Evolutionary conservation across 2,888 invertebrate genomes (phyloP), one percentile per base, ranked within the genome.

Genomic region (Ecdyonurus torrentis): DNA sequence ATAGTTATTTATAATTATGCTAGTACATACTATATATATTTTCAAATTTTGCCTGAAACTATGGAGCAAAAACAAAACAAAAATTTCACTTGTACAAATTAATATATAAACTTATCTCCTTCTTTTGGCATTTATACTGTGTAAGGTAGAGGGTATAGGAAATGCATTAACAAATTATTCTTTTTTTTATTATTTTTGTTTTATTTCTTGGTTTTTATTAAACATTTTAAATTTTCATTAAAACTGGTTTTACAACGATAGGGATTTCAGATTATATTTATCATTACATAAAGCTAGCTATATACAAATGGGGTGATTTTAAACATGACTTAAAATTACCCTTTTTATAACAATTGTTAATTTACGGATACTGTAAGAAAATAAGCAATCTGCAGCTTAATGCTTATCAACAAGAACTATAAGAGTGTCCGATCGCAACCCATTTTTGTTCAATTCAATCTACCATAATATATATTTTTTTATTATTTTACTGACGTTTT

Each of bases 171-270:
- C 37, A 37, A 10, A 37, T 10, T 10, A 37, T 37, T 37, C 37
- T n/a, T n/a, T n/a, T n/a, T n/a, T n/a, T n/a, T n/a, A n/a, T n/a
- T n/a, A n/a, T n/a, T n/a, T n/a, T n/a, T n/a, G n/a, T n/a, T n/a
- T n/a, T n/a, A 37, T 37, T 37, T 55, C 22, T 55, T 55, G 5
- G 22, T 55, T 55, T 55, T 55, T 55, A 55, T 55, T 55, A 55
- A 55, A 55, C 55, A 55, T 55, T 55, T 55, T 15, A 37, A 37
- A 37, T 37, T 37, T 37, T 37, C 55, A 20, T 55, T 55, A 55
- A 55, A 55, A 55, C n/a, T 55, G 55, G n/a, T 55, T 55, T 55
- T 55, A 55, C 55, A 55, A 55, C 20, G 55, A 55, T 55, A 20
- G 55, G 37, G 5, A 37, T 10, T 37, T 37, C n/a, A n/a, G n/a